A percentile compares a stretch with the other conserved stretches of the same genome.
Conservation (phyloP, 1,140 invertebrate genomes). For the Phymastichus coffea region DNA sequence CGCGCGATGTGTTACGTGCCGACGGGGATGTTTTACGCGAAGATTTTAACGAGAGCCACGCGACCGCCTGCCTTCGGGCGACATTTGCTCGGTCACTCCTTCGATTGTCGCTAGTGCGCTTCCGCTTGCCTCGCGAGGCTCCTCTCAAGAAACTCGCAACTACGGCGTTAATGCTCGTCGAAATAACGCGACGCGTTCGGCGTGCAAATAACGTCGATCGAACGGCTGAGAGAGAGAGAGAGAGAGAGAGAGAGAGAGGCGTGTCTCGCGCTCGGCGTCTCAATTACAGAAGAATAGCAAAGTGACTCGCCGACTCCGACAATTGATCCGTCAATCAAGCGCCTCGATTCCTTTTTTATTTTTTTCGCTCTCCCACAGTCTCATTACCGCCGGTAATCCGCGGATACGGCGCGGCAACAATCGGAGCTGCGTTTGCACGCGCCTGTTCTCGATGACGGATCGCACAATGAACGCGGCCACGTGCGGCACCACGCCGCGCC, state of each 20-base stretch:
- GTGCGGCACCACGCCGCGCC: constrained; percentile 8
- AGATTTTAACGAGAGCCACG: constrained; percentile 51
- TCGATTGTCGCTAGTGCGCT: no score
- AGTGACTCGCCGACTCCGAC: not conserved
- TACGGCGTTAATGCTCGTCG: no score
- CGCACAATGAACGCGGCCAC: not conserved
- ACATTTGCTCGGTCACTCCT: no score
- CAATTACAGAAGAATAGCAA: no score
- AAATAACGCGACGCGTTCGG: no score
- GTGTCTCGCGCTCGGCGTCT: no score
- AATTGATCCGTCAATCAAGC: not conserved
- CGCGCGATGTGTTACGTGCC: not conserved
- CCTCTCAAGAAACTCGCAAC: no score
- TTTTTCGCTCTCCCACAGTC: not conserved
- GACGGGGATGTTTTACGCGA: no score
- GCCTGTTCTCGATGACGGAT: not conserved
- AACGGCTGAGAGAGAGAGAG: no score
- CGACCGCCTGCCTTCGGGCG: constrained; percentile 33
- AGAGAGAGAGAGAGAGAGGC: no score
- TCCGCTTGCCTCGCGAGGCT: no score
- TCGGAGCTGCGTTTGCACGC: not conserved
- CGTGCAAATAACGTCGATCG: no score
- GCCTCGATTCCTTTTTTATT: not conserved
- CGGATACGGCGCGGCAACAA: not conserved
- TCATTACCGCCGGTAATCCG: constrained; percentile 1